A percentile compares a stretch with the other conserved stretches of the same genome.
Evolutionary conservation across 2,797 vertebrate genomes (phyloP).

Genomic region (Carcharodon carcharias): DNA sequence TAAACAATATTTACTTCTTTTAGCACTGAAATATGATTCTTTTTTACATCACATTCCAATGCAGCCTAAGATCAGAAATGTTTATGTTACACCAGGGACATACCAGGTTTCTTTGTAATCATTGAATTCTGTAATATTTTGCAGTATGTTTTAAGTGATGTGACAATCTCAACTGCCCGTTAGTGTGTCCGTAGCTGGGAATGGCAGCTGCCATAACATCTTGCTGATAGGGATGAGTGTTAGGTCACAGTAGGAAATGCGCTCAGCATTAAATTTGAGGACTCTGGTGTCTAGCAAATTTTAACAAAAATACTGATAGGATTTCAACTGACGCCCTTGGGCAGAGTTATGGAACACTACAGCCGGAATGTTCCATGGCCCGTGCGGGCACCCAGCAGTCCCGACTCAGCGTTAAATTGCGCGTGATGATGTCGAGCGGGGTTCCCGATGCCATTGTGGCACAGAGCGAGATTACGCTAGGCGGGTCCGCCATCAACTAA

Average conservation of each 20-base stretch:
- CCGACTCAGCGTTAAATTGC: too few species aligned
- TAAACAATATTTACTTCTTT: conserved; percentile 16
- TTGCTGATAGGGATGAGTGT: conserved; percentile 10
- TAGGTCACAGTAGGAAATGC: background rate
- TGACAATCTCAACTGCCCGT: background rate
- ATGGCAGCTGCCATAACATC: background rate
- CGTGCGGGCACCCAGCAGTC: too few species aligned
- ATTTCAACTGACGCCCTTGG: too few species aligned
- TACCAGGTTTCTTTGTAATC: background rate
- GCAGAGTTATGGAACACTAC: background rate
- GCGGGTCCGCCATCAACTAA: too few species aligned
- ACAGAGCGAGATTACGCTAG: too few species aligned
- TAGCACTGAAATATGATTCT: background rate
- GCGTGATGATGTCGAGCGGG: too few species aligned
- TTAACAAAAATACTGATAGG: background rate
- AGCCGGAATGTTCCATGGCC: too few species aligned
- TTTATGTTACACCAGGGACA: background rate
- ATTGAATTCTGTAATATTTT: background rate
- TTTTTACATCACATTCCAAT: conserved; percentile 10
- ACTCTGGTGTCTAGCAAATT: background rate
- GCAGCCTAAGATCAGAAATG: background rate
- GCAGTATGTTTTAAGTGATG: background rate
- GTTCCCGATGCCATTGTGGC: too few species aligned
- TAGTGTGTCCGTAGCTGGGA: background rate
- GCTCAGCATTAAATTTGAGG: background rate